Base-by-base conservation (phyloP, 2,113 vertebrate species). In the Tachuris rubrigastra region DNA sequence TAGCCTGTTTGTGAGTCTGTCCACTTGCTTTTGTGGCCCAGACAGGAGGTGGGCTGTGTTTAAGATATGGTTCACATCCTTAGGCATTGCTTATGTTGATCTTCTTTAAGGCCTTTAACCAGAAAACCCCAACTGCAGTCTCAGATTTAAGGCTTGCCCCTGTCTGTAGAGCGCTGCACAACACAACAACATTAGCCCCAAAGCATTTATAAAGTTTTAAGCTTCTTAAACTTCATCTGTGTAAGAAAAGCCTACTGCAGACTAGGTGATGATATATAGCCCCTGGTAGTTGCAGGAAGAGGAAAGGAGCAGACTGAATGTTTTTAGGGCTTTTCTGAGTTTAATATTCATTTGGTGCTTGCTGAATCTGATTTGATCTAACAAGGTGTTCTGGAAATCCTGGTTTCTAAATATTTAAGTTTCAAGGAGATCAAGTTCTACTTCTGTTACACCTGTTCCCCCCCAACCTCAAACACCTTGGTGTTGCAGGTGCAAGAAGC, bases 191-290 rank as follows among this genome's bases (percentile, higher is more conserved):
- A 0, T 39, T 41, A 77, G 50, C 42, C 35, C 31, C 50, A 81
- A 78, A 81, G 47, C 46, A 55, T 89, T 91, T 89, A 62, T 52
- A 42, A 89, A 94, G 68, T 92, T 90, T 90, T 88, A 96, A 95
- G 42, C 90, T 95, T 63, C 63, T 83, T 93, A 96, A 87, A 75
- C 47, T 68, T 92, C 55, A 30, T 67, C 52, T 74, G 47, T 81
- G 55, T 91, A 44, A 87, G 78, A 56, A 87, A 85, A 91, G 44
- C 58, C 58, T 76, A 1, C 44, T 91, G 85, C 37, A 49, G 53
- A 47, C 60, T 68, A 68, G 49, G 74, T 72, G 69, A 82, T 72
- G 41, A 41, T 85, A 39, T 69, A 63, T 19, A 87, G 89, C n/a
- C 91, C 65, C 65, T 46, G 22, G 47, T 30, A 87, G 81, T 56